These are phyloP conservation scores for Zingel zingel DNA, from an alignment of 2,113 vertebrate genomes.

Conservation along the genomic window DNA sequence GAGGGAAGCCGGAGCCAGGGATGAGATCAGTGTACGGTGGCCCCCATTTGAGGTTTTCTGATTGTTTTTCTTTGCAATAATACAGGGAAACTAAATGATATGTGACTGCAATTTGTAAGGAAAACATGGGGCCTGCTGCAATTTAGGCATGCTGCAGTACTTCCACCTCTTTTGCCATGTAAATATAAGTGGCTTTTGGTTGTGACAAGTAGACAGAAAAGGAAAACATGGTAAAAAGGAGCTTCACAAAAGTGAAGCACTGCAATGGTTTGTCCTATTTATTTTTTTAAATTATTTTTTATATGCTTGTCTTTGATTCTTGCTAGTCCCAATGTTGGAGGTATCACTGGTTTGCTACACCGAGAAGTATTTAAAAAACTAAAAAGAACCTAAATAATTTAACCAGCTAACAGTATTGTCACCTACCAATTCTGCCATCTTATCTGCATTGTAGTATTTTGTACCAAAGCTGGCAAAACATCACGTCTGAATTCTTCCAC, in stretches of 20 bases:
- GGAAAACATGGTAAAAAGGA: constrained; percentile 18
- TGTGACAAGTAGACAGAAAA: constrained; percentile 38
- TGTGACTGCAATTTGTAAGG: constrained; percentile 77
- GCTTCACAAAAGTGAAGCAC: background rate
- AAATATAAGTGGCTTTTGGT: constrained; percentile 50
- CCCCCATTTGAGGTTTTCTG: constrained; percentile 65
- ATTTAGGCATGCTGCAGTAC: constrained; percentile 60
- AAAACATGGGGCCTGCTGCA: constrained; percentile 71
- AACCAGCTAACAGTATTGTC: constrained; percentile 8
- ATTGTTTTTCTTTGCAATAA: constrained; percentile 75
- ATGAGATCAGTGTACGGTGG: constrained; percentile 53
- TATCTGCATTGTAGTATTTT: constrained; percentile 73
- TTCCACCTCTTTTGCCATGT: constrained; percentile 54
- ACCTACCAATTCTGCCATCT: constrained; percentile 41
- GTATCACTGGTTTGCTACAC: background rate
- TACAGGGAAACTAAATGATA: constrained; percentile 76
- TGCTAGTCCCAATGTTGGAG: background rate
- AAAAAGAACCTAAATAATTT: constrained; percentile 6
- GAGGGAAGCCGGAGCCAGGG: constrained; percentile 48
- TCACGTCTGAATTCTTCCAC: constrained; percentile 84
- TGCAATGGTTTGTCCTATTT: background rate
- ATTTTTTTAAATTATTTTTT: background rate
- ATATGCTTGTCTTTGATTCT: background rate
- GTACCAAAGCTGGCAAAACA: constrained; percentile 64
- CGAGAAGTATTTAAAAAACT: background rate